A percentile compares a stretch with the other conserved stretches of the same genome.
Evolutionary conservation across 92 coral and sea anemone species (phyloP).

Genomic region (Porites divaricata): DNA sequence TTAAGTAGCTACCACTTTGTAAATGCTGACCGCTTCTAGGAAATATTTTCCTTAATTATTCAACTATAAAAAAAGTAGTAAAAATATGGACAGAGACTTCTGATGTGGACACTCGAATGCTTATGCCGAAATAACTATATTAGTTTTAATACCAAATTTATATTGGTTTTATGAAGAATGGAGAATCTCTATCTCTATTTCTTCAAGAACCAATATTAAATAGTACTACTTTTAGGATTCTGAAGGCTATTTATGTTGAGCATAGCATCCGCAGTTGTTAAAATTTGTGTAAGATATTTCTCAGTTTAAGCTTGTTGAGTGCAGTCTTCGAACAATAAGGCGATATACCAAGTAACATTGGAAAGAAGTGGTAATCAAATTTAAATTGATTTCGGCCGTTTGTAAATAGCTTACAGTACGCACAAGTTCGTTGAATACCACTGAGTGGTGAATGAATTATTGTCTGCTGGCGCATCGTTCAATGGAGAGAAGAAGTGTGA

Average conservation of each 20-base stretch:
- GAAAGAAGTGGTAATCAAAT: background rate
- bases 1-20: background rate
- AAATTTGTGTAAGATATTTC: background rate
- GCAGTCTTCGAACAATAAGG: background rate
- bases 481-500: too few relatives aligned
- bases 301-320: background rate
- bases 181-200: too few relatives aligned
- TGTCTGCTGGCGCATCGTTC: too few relatives aligned
- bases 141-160: background rate
- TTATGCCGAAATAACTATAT: background rate
- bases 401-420: background rate
- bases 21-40: background rate
- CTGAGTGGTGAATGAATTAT: too few relatives aligned
- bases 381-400: background rate
- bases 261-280: background rate
- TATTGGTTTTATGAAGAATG: too few relatives aligned
- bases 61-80: background rate
- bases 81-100: background rate
- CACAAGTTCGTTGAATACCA: too few relatives aligned
- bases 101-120: too few relatives aligned
- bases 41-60: background rate
- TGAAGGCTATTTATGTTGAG: constrained; percentile 14
- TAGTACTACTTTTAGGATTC: too few relatives aligned
- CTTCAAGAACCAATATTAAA: too few relatives aligned
- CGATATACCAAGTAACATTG: background rate